A percentile compares a stretch with the other conserved stretches of the same genome.
phyloP scores from a whole-genome alignment of 2,113 vertebrate species.

The Tapirus terrestris region DNA sequence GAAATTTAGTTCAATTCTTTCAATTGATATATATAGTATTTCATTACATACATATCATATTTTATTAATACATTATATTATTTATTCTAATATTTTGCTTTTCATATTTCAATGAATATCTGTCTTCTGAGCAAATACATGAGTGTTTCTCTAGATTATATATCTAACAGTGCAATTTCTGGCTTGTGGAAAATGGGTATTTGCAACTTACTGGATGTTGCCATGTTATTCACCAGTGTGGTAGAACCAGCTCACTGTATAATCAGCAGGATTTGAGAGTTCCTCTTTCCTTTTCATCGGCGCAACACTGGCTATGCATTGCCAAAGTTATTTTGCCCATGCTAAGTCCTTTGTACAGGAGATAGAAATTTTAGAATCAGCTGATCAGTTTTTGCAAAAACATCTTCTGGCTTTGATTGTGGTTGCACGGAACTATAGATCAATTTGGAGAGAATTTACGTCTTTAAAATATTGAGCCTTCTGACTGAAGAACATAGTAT shows the following conservation, averaged over 20 bases:
- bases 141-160: background rate
- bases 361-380: background rate
- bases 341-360: background rate
- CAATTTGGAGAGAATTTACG: too few relatives aligned
- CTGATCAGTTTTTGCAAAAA: background rate
- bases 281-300: background rate
- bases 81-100: background rate
- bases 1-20: background rate
- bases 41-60: background rate
- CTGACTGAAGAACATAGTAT: too few relatives aligned
- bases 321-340: background rate
- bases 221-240: background rate
- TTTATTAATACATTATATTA: background rate
- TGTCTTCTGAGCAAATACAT: background rate
- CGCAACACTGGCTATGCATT: background rate
- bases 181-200: background rate
- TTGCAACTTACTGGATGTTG: background rate
- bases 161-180: background rate
- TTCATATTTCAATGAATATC: background rate
- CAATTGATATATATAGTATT: background rate
- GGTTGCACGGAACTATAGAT: too few relatives aligned
- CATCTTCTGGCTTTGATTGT: background rate
- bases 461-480: too few relatives aligned
- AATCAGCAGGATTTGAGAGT: background rate
- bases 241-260: background rate